Base-by-base conservation (phyloP, 2,888 invertebrate genomes). In the Pristionchus entomophagus region DNA sequence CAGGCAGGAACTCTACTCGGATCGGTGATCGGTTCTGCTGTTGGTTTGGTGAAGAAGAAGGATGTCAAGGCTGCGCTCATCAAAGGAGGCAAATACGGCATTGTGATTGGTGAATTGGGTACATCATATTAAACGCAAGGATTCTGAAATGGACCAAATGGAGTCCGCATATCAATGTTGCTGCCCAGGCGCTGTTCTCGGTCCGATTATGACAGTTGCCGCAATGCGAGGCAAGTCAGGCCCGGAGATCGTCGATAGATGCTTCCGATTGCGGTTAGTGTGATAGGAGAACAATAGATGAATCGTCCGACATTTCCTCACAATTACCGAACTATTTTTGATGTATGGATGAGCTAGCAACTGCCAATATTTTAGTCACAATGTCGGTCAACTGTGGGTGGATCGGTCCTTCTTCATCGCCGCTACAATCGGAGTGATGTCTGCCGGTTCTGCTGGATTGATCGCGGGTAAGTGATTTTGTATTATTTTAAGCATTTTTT, bases 391-490 rank as follows among this genome's bases (percentile, higher is more conserved):
- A 38, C 41, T 69, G 38, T 69, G 69, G 69, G 69, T 69, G 38
- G 69, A 69, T 69, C 69, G 69, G 69, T 69, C 69, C 22, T 69
- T 69, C 69, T 35, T 41, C 69, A 19, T 69, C n/a, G 69, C 69
- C 22, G 69, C 17, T 0, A 5, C 22, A 1, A 35, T 69, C 22
- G 69, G 69, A 38, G 3, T 69, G 38, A 4, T 41, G 6, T 35
- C 69, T 17, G 69, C 69, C 19, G 69, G 69, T 19, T 17, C 38
- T 19, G 38, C 38, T 22, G 69, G 69, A n/a, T 19, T 10, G 8
- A 38, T 69, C 38, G 69, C 38, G 38, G 69, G 69, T 69, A 4
- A 1, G 69, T n/a, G 17, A 17, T 35, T 12, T 8, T 29, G 29
- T 5, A 10, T 6, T 45, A 10, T 45, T 45, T 6, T 6, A 45